These are phyloP conservation scores for Autographa gamma DNA, from an alignment of 2,888 invertebrate genomes.

Conservation along the genomic window DNA sequence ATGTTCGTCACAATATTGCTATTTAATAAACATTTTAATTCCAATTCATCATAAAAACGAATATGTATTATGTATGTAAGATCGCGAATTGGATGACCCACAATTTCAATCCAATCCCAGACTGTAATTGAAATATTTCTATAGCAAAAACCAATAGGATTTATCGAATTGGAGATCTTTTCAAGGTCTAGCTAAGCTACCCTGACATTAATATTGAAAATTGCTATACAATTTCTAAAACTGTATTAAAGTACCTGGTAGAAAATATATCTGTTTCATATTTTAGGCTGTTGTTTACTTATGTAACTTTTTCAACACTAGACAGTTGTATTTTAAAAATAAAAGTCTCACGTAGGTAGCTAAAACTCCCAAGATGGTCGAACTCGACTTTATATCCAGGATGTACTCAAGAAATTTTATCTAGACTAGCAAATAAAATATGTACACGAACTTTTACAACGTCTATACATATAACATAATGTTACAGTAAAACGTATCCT, in stretches of 20 bases:
- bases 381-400: not conserved
- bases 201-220: not conserved
- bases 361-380: not conserved
- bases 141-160: constrained; percentile 1
- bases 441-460: not conserved
- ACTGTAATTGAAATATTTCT: constrained; percentile 7
- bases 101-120: constrained; percentile 8
- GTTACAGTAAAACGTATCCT: constrained; percentile 29
- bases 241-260: too few species aligned
- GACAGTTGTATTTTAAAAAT: too few species aligned
- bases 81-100: not conserved
- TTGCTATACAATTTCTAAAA: too few species aligned
- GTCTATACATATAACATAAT: not conserved
- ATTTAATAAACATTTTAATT: not conserved
- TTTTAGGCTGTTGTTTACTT: too few species aligned
- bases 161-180: not conserved
- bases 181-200: not conserved
- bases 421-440: not conserved
- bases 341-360: not conserved
- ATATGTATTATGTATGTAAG: not conserved
- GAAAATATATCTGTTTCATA: too few species aligned
- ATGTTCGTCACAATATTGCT: too few species aligned
- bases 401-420: not conserved
- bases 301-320: too few species aligned
- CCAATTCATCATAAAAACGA: not conserved